phyloP scores from a whole-genome alignment of 2,113 vertebrate genomes.

The Leptosomus discolor region DNA sequence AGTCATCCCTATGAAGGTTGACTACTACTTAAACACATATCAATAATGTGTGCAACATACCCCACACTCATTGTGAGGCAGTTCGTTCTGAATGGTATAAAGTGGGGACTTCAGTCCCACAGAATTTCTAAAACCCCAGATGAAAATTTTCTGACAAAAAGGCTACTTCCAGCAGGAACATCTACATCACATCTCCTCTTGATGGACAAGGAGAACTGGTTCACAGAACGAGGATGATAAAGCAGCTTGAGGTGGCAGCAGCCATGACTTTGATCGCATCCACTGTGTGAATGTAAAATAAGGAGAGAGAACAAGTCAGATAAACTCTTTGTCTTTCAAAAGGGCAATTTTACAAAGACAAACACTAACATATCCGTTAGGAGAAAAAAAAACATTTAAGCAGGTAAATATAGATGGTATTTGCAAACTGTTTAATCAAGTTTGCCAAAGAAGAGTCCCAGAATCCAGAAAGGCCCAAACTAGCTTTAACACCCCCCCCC shows the following conservation, averaged over 20 bases:
- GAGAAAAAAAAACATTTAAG: background rate
- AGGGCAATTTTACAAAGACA: background rate
- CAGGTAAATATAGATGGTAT: background rate
- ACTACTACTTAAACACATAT: accelerated
- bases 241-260: background rate
- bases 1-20: background rate
- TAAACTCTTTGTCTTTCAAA: background rate
- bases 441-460: background rate
- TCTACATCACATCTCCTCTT: background rate
- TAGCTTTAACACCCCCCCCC: no score
- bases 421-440: background rate
- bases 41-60: background rate
- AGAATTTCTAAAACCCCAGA: background rate
- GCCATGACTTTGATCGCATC: background rate
- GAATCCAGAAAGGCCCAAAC: background rate
- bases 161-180: background rate
- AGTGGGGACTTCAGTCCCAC: background rate
- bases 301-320: background rate
- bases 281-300: background rate
- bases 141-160: background rate
- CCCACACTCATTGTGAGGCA: accelerated
- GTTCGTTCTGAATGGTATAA: background rate
- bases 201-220: background rate
- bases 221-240: background rate
- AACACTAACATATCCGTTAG: background rate